Conservation (phyloP, 1,140 invertebrate species). For the Nixonia krombeini region DNA sequence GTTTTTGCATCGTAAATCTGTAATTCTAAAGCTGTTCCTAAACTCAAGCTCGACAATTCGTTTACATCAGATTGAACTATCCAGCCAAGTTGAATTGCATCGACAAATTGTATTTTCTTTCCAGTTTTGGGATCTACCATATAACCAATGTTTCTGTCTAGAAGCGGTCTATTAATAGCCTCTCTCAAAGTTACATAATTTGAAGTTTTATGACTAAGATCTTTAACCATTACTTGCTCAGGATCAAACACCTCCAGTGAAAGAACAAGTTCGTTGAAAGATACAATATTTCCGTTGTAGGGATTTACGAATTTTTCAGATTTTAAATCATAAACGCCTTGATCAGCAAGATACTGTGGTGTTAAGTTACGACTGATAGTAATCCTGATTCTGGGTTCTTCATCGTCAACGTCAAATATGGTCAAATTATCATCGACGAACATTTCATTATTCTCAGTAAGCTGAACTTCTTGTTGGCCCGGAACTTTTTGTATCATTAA, state of each 20-base stretch:
- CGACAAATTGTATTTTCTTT: slow-evolving; percentile 85
- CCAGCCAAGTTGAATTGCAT: slow-evolving; percentile 77
- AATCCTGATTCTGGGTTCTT: slow-evolving; percentile 57
- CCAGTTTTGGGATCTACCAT: slow-evolving; percentile 88
- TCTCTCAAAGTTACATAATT: slow-evolving; percentile 80
- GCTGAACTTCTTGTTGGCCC: slow-evolving; percentile 77
- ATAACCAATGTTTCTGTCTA: slow-evolving; percentile 83
- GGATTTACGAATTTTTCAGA: slow-evolving; percentile 85
- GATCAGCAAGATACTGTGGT: slow-evolving; percentile 77
- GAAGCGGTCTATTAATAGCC: slow-evolving; percentile 80
- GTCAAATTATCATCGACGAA: slow-evolving; percentile 70
- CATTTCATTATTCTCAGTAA: slow-evolving; percentile 77
- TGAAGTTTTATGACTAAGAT: slow-evolving; percentile 78
- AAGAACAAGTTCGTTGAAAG: slow-evolving; percentile 85
- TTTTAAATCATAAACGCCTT: slow-evolving; percentile 82
- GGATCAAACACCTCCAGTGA: slow-evolving; percentile 82
- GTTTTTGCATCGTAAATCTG: slow-evolving; percentile 77
- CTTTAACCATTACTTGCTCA: slow-evolving; percentile 83
- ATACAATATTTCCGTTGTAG: slow-evolving; percentile 79
- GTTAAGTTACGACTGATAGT: slow-evolving; percentile 74
- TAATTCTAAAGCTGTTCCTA: slow-evolving; percentile 78
- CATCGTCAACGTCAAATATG: slow-evolving; percentile 58
- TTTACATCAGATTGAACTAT: slow-evolving; percentile 45
- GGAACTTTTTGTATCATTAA: slow-evolving; percentile 77
- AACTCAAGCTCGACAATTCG: slow-evolving; percentile 69